These are phyloP conservation scores for Delichon dasypus DNA, from an alignment of 2,797 vertebrate genomes.

Conservation along the genomic window DNA sequence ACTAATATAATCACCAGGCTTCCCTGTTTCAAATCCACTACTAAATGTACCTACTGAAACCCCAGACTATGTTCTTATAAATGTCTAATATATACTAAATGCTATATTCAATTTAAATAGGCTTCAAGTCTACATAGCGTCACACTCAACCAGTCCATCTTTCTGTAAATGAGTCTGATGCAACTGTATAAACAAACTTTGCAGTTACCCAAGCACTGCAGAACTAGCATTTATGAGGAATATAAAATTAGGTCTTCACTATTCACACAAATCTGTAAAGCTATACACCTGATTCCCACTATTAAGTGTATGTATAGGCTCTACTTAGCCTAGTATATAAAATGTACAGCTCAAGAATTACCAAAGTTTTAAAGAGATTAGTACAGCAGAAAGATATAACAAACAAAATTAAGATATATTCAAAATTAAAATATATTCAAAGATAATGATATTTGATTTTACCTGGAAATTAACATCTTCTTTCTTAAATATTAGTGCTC, in stretches of 20 bases:
- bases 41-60: neutral
- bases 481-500: constrained; percentile 97
- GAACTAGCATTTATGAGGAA: neutral
- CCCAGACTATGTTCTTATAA: neutral
- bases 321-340: neutral
- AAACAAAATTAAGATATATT: neutral
- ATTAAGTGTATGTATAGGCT: neutral
- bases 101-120: neutral
- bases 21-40: neutral
- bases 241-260: neutral
- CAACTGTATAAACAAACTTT: neutral
- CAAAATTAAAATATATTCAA: neutral
- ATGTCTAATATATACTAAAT: neutral
- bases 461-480: constrained; percentile 99
- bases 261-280: neutral
- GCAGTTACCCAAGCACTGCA: neutral
- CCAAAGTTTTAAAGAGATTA: neutral
- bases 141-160: neutral
- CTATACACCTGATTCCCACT: neutral
- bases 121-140: neutral
- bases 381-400: neutral
- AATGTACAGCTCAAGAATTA: neutral
- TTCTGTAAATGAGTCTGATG: neutral
- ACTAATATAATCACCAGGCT: neutral
- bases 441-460: constrained; percentile 55